Evolutionary conservation across 2,113 vertebrate genomes (phyloP), one percentile per base, ranked within the genome.

Genomic region (Pedetes capensis): DNA sequence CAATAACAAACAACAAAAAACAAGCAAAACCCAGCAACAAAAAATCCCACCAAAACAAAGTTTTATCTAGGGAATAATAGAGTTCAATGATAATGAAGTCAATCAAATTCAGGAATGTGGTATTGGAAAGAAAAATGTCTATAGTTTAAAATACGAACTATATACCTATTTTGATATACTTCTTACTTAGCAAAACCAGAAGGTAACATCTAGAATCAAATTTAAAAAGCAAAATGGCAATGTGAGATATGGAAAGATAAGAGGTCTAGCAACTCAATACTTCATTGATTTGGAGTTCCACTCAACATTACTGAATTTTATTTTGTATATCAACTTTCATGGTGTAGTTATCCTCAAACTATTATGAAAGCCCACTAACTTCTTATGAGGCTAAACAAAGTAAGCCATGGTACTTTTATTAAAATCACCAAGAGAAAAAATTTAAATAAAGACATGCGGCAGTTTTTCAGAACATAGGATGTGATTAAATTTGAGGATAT

Each of bases 111-210:
- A 91, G 49, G 20, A 91, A 55, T n/a, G 5, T 37, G 7, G 44
- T 34, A 8, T 69, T 27, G 25, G 16, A 89, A 96, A 96, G 72
- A 27, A 95, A 95, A 84, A 0, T 37, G 90, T 69, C 51, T 39
- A 51, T 68, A 53, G 53, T 44, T 78, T 85, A 64, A 89, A 91
- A 89, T 84, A 51, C 80, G 49, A 44, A 79, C 14, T 44, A 71
- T 18, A 63, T 81, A 47, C 12, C 27, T 93, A 83, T 75, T 96
- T 86, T 86, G 27, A 51, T 47, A 89, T 61, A 69, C 9, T 93
- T 92, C 20, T 96, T 72, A 79, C 32, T 63, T 80, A 91, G 63
- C 63, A 87, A 87, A 93, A 90, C 17, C 8, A 76, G 18, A 61
- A 88, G 69, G 20, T 29, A 76, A 72, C 8, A 66, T 87, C 11